Conservation (phyloP, 2,113 vertebrate genomes). For the Prolemur simus region DNA sequence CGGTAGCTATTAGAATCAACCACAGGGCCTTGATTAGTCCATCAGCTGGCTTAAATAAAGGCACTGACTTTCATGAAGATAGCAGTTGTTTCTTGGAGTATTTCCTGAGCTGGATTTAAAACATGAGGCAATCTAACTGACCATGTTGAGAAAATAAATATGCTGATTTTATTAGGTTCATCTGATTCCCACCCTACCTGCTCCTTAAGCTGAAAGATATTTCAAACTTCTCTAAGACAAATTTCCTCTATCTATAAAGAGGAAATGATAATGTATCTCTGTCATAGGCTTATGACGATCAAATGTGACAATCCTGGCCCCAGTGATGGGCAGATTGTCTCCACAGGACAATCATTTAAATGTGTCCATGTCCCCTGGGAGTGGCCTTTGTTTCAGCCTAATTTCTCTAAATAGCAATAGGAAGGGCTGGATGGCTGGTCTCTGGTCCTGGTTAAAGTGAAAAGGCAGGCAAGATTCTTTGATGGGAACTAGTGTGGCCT, state of each 20-base stretch:
- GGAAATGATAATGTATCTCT: neutral
- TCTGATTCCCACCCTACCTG: neutral
- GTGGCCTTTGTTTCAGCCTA: neutral
- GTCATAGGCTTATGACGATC: neutral
- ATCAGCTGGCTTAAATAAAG: neutral
- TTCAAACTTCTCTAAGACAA: neutral
- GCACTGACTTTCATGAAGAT: neutral
- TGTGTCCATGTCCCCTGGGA: neutral
- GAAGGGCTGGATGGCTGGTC: neutral
- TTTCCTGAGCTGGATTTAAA: neutral
- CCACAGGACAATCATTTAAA: neutral
- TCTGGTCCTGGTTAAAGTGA: neutral
- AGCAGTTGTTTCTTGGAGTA: neutral
- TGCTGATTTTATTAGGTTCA: constrained; percentile 3
- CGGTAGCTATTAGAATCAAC: neutral
- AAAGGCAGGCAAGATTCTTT: neutral
- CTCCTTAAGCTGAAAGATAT: neutral
- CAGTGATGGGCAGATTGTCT: neutral
- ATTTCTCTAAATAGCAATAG: neutral
- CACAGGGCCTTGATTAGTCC: neutral
- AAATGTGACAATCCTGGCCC: neutral
- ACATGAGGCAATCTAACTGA: neutral
- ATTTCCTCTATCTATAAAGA: neutral
- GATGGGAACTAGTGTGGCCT: neutral
- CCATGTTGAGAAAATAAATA: constrained; percentile 8